phyloP scores from a whole-genome alignment of 1,140 invertebrate genomes.

The Drosophila ficusphila region DNA sequence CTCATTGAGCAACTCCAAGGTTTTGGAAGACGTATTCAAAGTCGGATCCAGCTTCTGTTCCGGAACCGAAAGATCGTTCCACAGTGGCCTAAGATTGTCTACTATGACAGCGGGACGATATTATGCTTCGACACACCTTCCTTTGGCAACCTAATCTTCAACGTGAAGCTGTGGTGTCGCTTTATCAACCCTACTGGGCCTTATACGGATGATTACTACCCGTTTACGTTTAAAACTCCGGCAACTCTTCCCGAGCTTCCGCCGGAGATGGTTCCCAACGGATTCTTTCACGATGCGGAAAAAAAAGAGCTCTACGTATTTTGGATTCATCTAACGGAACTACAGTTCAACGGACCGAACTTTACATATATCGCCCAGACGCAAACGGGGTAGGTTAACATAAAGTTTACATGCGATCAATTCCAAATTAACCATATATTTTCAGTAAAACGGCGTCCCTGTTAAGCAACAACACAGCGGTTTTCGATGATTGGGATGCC shows the following conservation, averaged over 20 bases:
- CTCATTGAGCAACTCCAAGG: no score
- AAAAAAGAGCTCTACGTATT: slow-evolving; percentile 1
- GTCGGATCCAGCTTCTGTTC: no score
- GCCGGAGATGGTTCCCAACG: neutral
- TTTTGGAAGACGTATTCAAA: no score
- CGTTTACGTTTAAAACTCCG: neutral
- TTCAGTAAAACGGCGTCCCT: neutral
- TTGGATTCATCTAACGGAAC: neutral
- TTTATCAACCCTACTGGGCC: neutral
- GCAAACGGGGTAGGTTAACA: neutral
- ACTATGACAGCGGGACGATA: no score
- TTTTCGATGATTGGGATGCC: slow-evolving; percentile 3
- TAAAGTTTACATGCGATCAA: no score
- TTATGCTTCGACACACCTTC: no score
- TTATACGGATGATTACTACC: no score
- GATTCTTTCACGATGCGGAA: neutral
- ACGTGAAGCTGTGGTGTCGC: no score
- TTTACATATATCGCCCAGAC: neutral
- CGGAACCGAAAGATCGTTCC: no score
- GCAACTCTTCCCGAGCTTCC: neutral
- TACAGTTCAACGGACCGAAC: slow-evolving; percentile 5
- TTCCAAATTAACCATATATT: no score
- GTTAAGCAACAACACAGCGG: neutral
- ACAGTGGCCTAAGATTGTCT: no score
- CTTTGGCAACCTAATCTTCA: no score